Base-by-base conservation (phyloP, 1,140 invertebrate genomes). In the Oncopodura yosiiana region DNA sequence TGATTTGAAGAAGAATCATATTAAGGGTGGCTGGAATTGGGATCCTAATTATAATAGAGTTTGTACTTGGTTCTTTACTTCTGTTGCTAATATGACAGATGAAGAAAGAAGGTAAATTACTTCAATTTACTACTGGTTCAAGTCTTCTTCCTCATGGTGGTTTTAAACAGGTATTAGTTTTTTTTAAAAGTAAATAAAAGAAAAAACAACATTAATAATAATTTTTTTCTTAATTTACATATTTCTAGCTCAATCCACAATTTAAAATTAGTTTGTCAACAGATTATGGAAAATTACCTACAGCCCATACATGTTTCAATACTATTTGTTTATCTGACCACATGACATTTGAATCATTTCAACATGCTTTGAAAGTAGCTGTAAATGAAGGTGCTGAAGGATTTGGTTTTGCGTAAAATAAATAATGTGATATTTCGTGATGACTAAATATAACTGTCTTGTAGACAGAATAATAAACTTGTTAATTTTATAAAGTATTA, bases 321-420 rank as follows among this genome's bases (percentile, higher is more conserved):
- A 90, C 94, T 73, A 78, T 95, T 39, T 94, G 90, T 73, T 75
- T 95, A 65, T 90, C 92, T 9, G 87, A 92, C 71, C 94, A 94
- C 72, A 87, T 91, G 66, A 82, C 78, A 62, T 94, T 92, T 71
- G 90, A 95, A 73, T 84, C 89, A 62, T 90, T 96, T 66, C 89
- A 94, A 67, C 83, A 86, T 68, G 83, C 87, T 24, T 74, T 94
- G 39, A 75, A 93, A 26, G 73, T 92, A 66, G 87, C 92, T 54
- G 91, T 94, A 67, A 93, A 85, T 69, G 92, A 95, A 76, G 92
- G 91, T 44, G 88, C 83, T 23, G 89, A 94, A 77, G 92, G 92
- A 32, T 95, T 95, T 72, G 89, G 88, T 57, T 84, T 95, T 83
- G 84, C 86, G 60, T 87, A 76, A 79, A 34, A 34, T 9, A 9